phyloP scores from a whole-genome alignment of 2,797 vertebrate species.

The Semotilus atromaculatus region DNA sequence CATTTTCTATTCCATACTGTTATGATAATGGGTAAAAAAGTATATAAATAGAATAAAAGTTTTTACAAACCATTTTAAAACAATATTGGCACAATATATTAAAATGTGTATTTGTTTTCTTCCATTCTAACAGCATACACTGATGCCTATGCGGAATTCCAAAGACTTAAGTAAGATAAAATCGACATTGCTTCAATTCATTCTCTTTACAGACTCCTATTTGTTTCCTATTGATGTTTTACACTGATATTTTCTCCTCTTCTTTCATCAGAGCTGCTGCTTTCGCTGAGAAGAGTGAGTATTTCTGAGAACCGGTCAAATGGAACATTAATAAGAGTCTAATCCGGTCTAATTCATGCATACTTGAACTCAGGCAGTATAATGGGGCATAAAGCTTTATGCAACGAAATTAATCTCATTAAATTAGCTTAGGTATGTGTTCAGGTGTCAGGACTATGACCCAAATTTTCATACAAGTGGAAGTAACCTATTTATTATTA shows the following conservation, averaged over 20 bases:
- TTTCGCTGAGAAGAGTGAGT: conserved; percentile 98
- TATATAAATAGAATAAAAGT: neutral
- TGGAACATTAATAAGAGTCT: conserved; percentile 18
- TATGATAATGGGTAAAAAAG: neutral
- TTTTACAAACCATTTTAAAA: neutral
- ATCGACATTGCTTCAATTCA: neutral
- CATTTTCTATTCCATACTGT: neutral
- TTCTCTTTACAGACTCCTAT: conserved; percentile 5
- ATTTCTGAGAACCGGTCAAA: conserved; percentile 29
- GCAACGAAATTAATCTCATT: conserved; percentile 23
- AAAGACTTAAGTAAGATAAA: conserved; percentile 92
- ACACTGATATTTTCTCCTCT: conserved; percentile 26
- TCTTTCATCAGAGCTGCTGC: conserved; percentile 86
- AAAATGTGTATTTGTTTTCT: neutral
- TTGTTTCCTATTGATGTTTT: neutral
- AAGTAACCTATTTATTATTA: conserved; percentile 18
- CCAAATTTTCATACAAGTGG: neutral
- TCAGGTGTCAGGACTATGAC: neutral
- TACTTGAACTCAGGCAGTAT: conserved; percentile 1
- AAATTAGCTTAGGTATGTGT: neutral
- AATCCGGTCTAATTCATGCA: neutral
- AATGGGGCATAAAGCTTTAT: neutral
- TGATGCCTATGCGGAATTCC: conserved; percentile 91
- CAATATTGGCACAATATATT: neutral
- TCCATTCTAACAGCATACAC: conserved; percentile 85